Evolutionary conservation across 2,888 invertebrate genomes (phyloP), one percentile per base, ranked within the genome.

Genomic region (Xestobium rufovillosum): DNA sequence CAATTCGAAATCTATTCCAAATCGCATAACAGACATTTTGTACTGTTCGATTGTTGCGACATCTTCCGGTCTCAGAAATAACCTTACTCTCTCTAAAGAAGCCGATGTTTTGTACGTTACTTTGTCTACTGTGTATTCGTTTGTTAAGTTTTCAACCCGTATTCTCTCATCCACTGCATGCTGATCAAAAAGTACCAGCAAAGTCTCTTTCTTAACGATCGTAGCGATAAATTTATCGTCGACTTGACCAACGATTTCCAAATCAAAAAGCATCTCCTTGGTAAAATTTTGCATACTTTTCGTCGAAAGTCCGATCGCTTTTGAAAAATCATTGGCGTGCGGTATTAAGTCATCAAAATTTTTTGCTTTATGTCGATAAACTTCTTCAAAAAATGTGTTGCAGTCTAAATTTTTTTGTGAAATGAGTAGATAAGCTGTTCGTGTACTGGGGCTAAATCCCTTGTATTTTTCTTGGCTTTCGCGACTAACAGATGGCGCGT

Each of bases 161-260:
- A 90, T 76, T 58, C 91, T 71, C 67, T 91, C 91, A 61, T 89
- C 81, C 15, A 83, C 82, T 26, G 90, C 90, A 66, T 91, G 91
- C 63, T 90, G 91, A 66, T 91, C 91, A 60, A 90, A 81, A 17
- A 84, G 53, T 17, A 83, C 68, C 12, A 87, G 55, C 38, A 72
- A 62, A 46, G 71, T 62, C 12, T 57, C 67, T 36, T 61, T 56
- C 45, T 67, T 59, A 32, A 63, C 59, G 17, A 57, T 60, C 36
- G 72, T 70, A 13, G 72, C 71, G 48, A 85, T 81, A 50, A 83
- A 82, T 62, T 84, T 86, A 17, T 66, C 66, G 60, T 89, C 88
- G 11, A 85, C 65, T 68, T 89, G 89, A 11, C 78, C 77, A 26
- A 88, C 61, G 15, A 75, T 59, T 49, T 67, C 61, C 2, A 69